A percentile compares a stretch with the other conserved stretches of the same genome.
These are phyloP conservation scores for Lacerta agilis DNA, from an alignment of 2,797 vertebrate species.

Conservation along the genomic window DNA sequence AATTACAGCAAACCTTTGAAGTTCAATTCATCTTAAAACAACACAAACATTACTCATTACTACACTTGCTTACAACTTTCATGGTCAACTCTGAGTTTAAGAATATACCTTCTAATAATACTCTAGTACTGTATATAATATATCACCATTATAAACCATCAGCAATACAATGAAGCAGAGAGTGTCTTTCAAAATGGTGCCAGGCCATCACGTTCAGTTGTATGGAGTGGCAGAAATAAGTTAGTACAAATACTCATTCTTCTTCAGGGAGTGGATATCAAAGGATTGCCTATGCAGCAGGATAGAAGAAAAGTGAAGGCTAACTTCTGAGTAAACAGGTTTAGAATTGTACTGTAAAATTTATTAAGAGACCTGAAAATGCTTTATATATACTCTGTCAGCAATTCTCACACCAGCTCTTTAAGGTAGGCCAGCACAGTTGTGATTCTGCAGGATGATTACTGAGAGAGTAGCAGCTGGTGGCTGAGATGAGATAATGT, in stretches of 20 bases:
- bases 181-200: not conserved
- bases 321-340: no score
- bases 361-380: not conserved
- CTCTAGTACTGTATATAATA: conserved; percentile 69
- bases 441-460: not conserved
- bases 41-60: not conserved
- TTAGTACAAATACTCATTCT: not conserved
- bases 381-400: not conserved
- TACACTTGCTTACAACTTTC: not conserved
- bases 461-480: not conserved
- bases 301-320: not conserved
- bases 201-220: not conserved
- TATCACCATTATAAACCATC: conserved; percentile 1
- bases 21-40: not conserved
- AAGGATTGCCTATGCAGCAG: not conserved
- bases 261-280: not conserved
- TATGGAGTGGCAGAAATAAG: not conserved
- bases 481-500: not conserved
- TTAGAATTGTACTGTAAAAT: not conserved
- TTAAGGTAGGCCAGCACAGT: not conserved
- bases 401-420: not conserved
- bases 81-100: not conserved
- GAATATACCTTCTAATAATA: conserved; percentile 68
- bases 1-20: not conserved
- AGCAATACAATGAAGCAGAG: not conserved